Evolutionary conservation across 2,888 invertebrate species (phyloP).

Genomic region (Cataglyphis livida): DNA sequence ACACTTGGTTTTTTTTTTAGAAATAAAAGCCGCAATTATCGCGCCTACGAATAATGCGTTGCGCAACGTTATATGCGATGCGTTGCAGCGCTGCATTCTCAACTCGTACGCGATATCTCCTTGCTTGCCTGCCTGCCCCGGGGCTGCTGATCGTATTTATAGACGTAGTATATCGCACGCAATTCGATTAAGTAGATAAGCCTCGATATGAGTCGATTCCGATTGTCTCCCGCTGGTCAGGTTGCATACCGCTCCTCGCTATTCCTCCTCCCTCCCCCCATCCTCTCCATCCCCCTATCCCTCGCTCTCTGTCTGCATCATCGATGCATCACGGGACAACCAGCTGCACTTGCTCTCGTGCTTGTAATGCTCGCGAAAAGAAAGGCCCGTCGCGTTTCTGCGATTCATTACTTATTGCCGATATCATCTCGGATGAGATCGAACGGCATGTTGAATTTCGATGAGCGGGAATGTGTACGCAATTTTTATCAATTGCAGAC

Average conservation of each 20-base stretch:
- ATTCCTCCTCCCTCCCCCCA: background rate
- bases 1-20: background rate
- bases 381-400: conserved; percentile 45
- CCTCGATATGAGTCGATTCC: conserved; percentile 64
- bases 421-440: conserved; percentile 52
- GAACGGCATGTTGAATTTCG: conserved; percentile 52
- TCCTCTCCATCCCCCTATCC: no score
- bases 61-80: conserved; percentile 28
- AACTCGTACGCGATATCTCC: conserved; percentile 60
- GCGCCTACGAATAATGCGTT: background rate
- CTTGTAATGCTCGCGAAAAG: conserved; percentile 39
- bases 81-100: conserved; percentile 49
- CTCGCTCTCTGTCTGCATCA: background rate
- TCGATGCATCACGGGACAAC: conserved; percentile 20
- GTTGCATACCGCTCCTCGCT: conserved; percentile 15
- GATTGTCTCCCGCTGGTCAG: conserved; percentile 67
- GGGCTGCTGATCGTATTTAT: conserved; percentile 72
- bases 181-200: conserved; percentile 71
- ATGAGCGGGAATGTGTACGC: conserved; percentile 26
- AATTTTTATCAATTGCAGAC: background rate
- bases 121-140: conserved; percentile 58
- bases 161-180: conserved; percentile 64
- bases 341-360: conserved; percentile 43
- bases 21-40: conserved; percentile 32
- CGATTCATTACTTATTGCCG: conserved; percentile 49